Evolutionary conservation across 2,113 vertebrate genomes (phyloP), one percentile per base, ranked within the genome.

Genomic region (Silurus glanis): DNA sequence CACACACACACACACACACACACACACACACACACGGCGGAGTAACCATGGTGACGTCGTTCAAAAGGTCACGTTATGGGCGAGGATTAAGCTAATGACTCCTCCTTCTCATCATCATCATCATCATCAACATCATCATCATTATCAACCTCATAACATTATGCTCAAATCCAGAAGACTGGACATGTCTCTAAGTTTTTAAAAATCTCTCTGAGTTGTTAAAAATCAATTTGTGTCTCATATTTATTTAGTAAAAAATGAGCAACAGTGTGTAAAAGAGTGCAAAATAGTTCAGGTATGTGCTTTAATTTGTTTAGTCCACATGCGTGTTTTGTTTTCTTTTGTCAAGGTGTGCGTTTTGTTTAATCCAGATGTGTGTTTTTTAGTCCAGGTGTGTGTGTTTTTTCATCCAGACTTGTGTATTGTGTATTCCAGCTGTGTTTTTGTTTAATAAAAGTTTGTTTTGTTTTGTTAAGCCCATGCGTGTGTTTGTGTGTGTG

Each of bases 41-140:
- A 10, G 82, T 84, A 84, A 59, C 67, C 69, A 84, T 74, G 69
- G 56, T 28, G 55, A 84, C 21, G 16, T 56, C 55, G 83, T 61
- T 74, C 55, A 72, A 84, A 84, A 84, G 83, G 83, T 84, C 83
- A 74, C 37, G 61, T 64, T 66, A 64, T 82, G 61, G 79, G 61
- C 61, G 80, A 45, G 61, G 80, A 82, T 82, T n/a, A 66, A 23
- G 47, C 4, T 74, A 74, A 74, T 47, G 80, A 82, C 80, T 66
- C 59, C 61, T 66, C 80, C 59, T 61, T 7, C 6, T 56, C 51
- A 2, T 56, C 49, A 1, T 53, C n/a, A 7, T 56, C 47, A 55
- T 14, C 23, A 51, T 53, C 21, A 53, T n/a, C 19, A 53, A 53
- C 0, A n/a, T 25, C 6, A 56, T 79, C 72, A 21, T 53, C 1